These are phyloP conservation scores for Arenaria interpres DNA, from an alignment of 2,113 vertebrate genomes.

Conservation along the genomic window DNA sequence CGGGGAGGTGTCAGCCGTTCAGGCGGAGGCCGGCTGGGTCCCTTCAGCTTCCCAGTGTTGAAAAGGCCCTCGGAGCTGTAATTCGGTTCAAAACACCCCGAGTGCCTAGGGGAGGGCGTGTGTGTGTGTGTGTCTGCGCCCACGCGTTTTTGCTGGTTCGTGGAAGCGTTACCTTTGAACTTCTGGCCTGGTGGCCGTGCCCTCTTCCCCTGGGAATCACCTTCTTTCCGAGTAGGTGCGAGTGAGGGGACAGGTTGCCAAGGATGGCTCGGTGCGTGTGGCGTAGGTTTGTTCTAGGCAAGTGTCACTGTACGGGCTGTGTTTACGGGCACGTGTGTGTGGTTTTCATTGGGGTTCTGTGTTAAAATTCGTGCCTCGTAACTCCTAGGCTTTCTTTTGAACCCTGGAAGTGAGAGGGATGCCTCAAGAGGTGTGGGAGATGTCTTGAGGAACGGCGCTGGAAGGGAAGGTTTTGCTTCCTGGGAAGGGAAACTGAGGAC, in stretches of 20 bases:
- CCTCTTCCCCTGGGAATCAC: not conserved
- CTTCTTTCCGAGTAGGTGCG: not conserved
- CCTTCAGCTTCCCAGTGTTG: not conserved
- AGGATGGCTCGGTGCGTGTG: not conserved
- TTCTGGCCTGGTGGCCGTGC: not conserved
- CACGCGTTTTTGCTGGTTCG: not conserved
- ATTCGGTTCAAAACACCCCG: not conserved
- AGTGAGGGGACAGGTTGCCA: not conserved
- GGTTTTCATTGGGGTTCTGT: not conserved
- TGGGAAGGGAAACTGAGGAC: not conserved
- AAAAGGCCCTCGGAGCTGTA: not conserved
- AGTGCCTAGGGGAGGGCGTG: too few relatives aligned
- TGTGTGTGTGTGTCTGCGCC: not conserved
- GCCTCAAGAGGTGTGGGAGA: not conserved
- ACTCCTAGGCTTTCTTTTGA: not conserved
- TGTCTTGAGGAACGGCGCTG: not conserved
- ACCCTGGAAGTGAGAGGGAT: not conserved
- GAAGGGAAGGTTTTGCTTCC: not conserved
- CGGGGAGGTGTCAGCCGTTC: not conserved
- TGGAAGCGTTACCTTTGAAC: not conserved
- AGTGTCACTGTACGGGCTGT: accelerated
- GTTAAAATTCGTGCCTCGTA: not conserved
- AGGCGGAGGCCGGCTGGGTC: not conserved
- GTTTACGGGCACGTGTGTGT: accelerated
- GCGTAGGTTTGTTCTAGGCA: not conserved